Conservation (phyloP, 2,113 vertebrate species). For the Poeciliopsis occidentalis region DNA sequence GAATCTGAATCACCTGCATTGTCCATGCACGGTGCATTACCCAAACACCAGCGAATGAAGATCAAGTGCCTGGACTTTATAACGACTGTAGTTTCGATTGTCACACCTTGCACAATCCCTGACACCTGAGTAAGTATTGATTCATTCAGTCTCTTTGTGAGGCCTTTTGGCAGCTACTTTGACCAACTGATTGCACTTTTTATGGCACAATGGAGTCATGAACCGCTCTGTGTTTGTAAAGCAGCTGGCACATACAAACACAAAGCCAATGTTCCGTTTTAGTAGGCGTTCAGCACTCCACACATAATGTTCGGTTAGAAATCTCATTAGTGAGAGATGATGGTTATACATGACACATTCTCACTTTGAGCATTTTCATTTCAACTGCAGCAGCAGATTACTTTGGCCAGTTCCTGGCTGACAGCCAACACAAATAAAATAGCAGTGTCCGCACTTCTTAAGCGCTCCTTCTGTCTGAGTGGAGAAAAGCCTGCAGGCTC, state of each 20-base stretch:
- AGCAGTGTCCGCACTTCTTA: conserved; percentile 64
- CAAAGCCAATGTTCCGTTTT: conserved; percentile 48
- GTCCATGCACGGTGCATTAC: conserved; percentile 47
- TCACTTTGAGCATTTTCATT: conserved; percentile 50
- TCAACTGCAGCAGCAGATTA: conserved; percentile 53
- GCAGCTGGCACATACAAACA: conserved; percentile 27
- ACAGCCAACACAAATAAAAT: conserved; percentile 71
- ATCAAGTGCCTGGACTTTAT: conserved; percentile 29
- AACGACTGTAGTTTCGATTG: neutral
- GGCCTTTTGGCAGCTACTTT: conserved; percentile 11
- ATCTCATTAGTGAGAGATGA: conserved; percentile 52
- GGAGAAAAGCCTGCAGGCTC: conserved; percentile 50
- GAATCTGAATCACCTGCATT: conserved; percentile 30
- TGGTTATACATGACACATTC: conserved; percentile 53
- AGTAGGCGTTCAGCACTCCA: conserved; percentile 21
- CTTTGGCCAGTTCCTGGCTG: conserved; percentile 47
- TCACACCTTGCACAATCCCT: conserved; percentile 69
- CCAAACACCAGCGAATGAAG: conserved; percentile 48
- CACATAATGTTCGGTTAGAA: conserved; percentile 37
- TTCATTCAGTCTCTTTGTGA: conserved; percentile 17
- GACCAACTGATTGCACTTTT: conserved; percentile 29
- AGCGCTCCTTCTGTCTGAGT: conserved; percentile 35
- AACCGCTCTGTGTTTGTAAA: conserved; percentile 28
- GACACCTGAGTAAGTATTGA: conserved; percentile 17
- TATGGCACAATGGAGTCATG: conserved; percentile 24